phyloP scores from a whole-genome alignment of 2,888 invertebrate genomes.

The Tubulanus polymorphus region DNA sequence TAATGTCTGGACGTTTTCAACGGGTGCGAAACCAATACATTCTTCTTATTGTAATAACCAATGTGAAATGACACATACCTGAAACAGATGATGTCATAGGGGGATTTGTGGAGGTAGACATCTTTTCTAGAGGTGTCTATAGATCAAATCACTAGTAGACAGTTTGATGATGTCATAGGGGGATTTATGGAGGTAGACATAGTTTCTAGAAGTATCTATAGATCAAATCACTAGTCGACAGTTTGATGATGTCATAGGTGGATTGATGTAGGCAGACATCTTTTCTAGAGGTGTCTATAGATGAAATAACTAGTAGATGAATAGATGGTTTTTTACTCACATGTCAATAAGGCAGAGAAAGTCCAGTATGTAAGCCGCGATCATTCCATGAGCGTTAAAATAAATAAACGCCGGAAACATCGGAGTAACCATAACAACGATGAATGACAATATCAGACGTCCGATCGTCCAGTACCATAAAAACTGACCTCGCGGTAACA shows the following conservation, averaged over 20 bases:
- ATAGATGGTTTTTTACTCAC: constrained; percentile 13
- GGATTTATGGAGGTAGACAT: too few relatives aligned
- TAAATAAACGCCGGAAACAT: constrained; percentile 16
- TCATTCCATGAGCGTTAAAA: constrained; percentile 4
- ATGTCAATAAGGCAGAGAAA: constrained; percentile 13
- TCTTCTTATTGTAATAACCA: constrained; percentile 19
- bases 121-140: too few relatives aligned
- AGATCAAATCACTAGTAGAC: too few relatives aligned
- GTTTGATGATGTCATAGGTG: too few relatives aligned
- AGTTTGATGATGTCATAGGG: too few relatives aligned
- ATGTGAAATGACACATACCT: constrained; percentile 22
- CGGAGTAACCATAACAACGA: constrained; percentile 8
- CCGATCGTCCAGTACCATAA: constrained; percentile 12
- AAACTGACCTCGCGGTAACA: constrained; percentile 8
- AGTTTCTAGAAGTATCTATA: too few relatives aligned
- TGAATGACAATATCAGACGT: constrained; percentile 7
- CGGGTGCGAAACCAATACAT: constrained; percentile 23
- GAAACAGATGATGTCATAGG: too few relatives aligned
- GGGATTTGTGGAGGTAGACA: too few relatives aligned
- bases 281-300: too few relatives aligned
- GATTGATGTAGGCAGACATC: too few relatives aligned
- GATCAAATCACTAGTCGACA: too few relatives aligned
- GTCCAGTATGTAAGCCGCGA: constrained; percentile 11
- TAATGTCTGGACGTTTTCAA: constrained; percentile 19
- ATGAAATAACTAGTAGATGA: too few relatives aligned